Percentiles rank a stretch among this genome's conserved stretches.
Evolutionary conservation across 2,888 invertebrate genomes (phyloP).

Genomic region (Argyresthia albistria): DNA sequence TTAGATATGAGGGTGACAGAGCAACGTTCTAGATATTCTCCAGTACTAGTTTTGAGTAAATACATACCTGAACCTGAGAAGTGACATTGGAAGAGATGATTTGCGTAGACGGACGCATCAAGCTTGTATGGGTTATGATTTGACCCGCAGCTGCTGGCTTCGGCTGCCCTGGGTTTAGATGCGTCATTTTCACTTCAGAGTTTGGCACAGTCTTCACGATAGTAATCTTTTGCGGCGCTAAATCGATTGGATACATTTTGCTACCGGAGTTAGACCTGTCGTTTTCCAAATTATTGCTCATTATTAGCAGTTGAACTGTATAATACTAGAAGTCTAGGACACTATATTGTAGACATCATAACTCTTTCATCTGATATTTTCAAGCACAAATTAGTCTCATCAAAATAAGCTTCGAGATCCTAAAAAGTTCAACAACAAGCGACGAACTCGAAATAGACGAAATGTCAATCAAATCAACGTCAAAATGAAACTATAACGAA

Average conservation of each 20-base stretch:
- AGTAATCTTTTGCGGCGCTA: conserved; percentile 66
- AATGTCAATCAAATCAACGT: no score
- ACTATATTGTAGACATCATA: no score
- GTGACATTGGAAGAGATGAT: conserved; percentile 56
- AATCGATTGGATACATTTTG: conserved; percentile 72
- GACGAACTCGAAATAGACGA: no score
- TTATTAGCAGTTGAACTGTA: conserved; percentile 16
- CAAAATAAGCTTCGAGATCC: no score
- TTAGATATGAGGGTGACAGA: no score
- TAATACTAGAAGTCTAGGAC: no score
- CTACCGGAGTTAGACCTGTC: conserved; percentile 69
- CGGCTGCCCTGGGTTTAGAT: conserved; percentile 49
- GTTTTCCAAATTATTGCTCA: conserved; percentile 65
- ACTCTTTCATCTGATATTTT: no score
- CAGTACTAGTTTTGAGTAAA: not conserved
- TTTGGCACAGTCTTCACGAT: conserved; percentile 61
- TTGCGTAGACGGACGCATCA: conserved; percentile 61
- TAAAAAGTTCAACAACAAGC: no score
- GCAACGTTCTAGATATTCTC: not conserved
- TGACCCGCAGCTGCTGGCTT: conserved; percentile 48
- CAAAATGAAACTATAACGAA: no score
- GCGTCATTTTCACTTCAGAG: conserved; percentile 62
- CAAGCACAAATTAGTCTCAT: no score
- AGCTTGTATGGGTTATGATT: conserved; percentile 47
- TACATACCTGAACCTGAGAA: conserved; percentile 48